Conservation (phyloP, 2,113 vertebrate species). For the Ginglymostoma cirratum region DNA sequence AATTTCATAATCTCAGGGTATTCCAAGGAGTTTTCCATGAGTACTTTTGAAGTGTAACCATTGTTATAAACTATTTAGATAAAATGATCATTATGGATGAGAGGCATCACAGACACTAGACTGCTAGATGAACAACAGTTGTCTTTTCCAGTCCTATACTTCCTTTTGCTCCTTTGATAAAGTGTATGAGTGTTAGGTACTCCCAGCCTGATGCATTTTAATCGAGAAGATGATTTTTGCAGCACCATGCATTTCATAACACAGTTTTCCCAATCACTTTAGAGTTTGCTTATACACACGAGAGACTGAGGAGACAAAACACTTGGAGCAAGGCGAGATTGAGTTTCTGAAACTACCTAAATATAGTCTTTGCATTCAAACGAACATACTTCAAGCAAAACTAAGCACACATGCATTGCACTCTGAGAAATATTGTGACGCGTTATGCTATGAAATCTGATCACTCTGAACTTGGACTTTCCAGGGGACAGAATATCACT, state of each 20-base stretch:
- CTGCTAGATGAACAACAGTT: not conserved
- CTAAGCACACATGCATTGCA: not conserved
- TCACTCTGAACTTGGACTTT: not conserved
- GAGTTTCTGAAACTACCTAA: not conserved
- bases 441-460: not conserved
- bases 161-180: not conserved
- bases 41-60: not conserved
- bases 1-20: not conserved
- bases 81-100: not conserved
- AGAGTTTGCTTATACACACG: not conserved
- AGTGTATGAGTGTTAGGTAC: not conserved
- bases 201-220: not conserved
- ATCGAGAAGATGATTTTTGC: not conserved
- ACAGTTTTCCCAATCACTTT: not conserved
- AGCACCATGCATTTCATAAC: not conserved
- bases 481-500: not conserved
- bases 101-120: not conserved
- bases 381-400: not conserved
- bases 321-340: not conserved
- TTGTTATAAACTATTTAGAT: not conserved
- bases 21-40: no score
- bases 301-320: not conserved
- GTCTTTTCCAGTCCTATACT: not conserved
- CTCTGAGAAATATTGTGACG: not conserved
- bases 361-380: not conserved